phyloP scores from a whole-genome alignment of 2,797 vertebrate species.

The Hippocampus kuda region DNA sequence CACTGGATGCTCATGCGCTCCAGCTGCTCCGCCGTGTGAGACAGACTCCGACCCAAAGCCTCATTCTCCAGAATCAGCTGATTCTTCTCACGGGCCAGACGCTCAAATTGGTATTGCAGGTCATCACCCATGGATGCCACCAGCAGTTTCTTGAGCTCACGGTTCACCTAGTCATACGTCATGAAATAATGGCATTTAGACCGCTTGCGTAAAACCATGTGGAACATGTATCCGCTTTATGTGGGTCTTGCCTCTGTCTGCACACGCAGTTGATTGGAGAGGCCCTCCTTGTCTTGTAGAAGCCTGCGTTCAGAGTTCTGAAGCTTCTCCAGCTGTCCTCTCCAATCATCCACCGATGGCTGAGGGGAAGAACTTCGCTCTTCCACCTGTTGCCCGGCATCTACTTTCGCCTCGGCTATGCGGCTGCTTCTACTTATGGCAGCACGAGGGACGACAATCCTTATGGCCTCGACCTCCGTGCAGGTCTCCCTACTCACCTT shows the following conservation, averaged over 20 bases:
- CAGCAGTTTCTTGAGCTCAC: slow-evolving; percentile 91
- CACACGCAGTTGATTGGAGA: slow-evolving; percentile 86
- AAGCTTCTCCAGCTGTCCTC: slow-evolving; percentile 75
- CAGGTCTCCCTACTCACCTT: slow-evolving; percentile 78
- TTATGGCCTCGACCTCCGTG: slow-evolving; percentile 83
- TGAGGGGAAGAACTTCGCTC: slow-evolving; percentile 58
- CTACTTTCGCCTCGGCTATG: slow-evolving; percentile 64
- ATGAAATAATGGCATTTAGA: background rate
- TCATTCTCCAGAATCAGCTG: slow-evolving; percentile 93
- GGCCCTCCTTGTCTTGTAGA: slow-evolving; percentile 92
- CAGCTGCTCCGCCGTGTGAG: slow-evolving; percentile 83
- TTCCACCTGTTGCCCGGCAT: slow-evolving; percentile 56
- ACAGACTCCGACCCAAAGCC: slow-evolving; percentile 69
- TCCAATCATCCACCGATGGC: slow-evolving; percentile 68
- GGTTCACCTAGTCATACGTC: slow-evolving; percentile 76
- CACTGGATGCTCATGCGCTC: slow-evolving; percentile 98
- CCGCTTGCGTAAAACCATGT: background rate
- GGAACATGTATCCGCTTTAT: background rate
- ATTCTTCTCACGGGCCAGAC: slow-evolving; percentile 88
- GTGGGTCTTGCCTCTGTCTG: slow-evolving; percentile 82
- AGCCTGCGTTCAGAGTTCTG: slow-evolving; percentile 86
- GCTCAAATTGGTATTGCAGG: slow-evolving; percentile 95
- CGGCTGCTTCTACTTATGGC: slow-evolving; percentile 74
- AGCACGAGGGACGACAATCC: slow-evolving; percentile 83
- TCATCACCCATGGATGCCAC: slow-evolving; percentile 94